A percentile compares a stretch with the other conserved stretches of the same genome.
Conservation (phyloP, 2,113 vertebrate species). For the Sceloporus undulatus region DNA sequence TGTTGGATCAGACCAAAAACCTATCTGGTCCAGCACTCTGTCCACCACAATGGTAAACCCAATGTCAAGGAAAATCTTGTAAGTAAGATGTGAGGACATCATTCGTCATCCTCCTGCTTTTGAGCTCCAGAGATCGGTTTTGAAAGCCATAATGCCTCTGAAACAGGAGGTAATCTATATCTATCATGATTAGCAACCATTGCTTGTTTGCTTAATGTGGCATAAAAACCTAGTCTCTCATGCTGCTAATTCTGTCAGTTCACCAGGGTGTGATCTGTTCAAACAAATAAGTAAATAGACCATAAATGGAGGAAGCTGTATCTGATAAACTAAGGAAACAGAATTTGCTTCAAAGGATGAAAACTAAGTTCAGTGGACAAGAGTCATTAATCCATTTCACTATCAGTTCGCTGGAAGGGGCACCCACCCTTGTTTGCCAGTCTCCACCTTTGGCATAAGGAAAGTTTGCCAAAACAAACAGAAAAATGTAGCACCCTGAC, state of each 20-base stretch:
- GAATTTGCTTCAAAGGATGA: conserved; percentile 62
- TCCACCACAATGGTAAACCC: too few relatives aligned
- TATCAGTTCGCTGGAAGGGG: conserved; percentile 37
- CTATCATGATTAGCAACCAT: background rate
- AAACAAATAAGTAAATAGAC: conserved; percentile 31
- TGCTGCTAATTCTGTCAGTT: conserved; percentile 45
- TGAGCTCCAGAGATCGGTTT: background rate
- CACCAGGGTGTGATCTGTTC: conserved; percentile 45
- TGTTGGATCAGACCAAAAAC: too few relatives aligned
- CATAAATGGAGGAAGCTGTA: conserved; percentile 57
- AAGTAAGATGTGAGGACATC: background rate
- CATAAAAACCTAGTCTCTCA: background rate
- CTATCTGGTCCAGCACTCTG: too few relatives aligned
- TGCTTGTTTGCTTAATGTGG: background rate
- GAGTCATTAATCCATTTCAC: conserved; percentile 51
- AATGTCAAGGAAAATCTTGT: too few relatives aligned
- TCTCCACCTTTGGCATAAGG: conserved; percentile 11
- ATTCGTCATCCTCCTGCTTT: background rate
- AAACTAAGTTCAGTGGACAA: background rate
- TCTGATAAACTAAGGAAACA: conserved; percentile 55
- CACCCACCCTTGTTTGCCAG: conserved; percentile 22
- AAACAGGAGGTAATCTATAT: background rate
- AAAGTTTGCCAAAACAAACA: background rate
- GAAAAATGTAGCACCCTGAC: background rate
- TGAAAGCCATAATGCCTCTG: too few relatives aligned